Evolutionary conservation across 2,888 invertebrate genomes (phyloP).

Genomic region (Anarsia innoxiella): DNA sequence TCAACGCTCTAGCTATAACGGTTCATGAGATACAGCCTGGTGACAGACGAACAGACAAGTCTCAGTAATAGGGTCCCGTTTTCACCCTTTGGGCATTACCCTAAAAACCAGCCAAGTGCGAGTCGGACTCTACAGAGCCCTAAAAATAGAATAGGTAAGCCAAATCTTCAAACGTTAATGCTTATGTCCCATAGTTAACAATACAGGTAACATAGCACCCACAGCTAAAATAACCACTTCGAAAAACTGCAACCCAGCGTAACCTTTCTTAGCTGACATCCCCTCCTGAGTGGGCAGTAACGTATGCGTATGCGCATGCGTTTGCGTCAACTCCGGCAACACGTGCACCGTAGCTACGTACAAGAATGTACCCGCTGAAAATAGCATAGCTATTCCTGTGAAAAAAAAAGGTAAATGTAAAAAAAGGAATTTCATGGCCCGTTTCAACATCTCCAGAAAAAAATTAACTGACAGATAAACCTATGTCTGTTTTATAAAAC

Average conservation of each 20-base stretch:
- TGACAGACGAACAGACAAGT: too few species aligned
- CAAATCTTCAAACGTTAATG: too few species aligned
- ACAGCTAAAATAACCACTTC: conserved; percentile 89
- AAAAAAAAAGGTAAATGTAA: conserved; percentile 12
- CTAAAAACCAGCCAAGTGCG: too few species aligned
- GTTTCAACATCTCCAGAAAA: background rate
- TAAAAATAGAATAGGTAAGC: too few species aligned
- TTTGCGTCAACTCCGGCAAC: conserved; percentile 90
- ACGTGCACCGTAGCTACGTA: conserved; percentile 99
- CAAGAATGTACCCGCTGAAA: conserved; percentile 98
- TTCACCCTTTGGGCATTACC: too few species aligned
- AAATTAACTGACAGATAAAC: background rate
- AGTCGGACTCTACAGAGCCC: too few species aligned
- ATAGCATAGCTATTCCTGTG: conserved; percentile 93
- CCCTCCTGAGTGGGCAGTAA: conserved; percentile 53
- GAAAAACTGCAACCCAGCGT: conserved; percentile 79
- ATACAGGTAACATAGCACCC: conserved; percentile 90
- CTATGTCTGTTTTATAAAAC: background rate
- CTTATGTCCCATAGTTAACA: conserved; percentile 94
- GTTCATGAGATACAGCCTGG: too few species aligned
- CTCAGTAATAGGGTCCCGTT: too few species aligned
- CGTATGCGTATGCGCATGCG: conserved; percentile 56
- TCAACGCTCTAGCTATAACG: too few species aligned
- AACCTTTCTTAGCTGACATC: conserved; percentile 36
- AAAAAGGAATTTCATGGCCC: background rate